A percentile compares a stretch with the other conserved stretches of the same genome.
These are phyloP conservation scores for Andrena dorsata DNA, from an alignment of 2,888 invertebrate genomes.

Conservation along the genomic window DNA sequence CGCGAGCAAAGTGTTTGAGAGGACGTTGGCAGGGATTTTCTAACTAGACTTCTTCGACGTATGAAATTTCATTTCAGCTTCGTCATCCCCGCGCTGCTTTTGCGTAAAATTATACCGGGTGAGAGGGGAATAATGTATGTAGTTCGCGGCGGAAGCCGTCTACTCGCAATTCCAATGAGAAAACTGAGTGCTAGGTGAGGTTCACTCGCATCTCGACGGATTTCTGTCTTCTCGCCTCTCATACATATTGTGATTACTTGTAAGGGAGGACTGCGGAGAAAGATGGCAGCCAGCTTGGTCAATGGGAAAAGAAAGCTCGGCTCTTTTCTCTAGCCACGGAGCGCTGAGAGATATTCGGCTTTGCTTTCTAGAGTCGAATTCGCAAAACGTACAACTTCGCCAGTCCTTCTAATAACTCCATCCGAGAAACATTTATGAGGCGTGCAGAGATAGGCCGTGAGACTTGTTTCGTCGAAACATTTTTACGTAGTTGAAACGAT, in stretches of 20 bases:
- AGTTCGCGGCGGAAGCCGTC: slow-evolving; percentile 74
- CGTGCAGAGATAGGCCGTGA: too few relatives aligned
- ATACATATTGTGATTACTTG: slow-evolving; percentile 84
- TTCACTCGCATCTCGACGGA: slow-evolving; percentile 74
- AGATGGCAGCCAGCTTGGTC: slow-evolving; percentile 33
- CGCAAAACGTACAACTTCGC: too few relatives aligned
- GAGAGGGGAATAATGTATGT: slow-evolving; percentile 77
- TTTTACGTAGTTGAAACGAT: too few relatives aligned
- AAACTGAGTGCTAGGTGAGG: slow-evolving; percentile 77
- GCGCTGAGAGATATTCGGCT: slow-evolving; percentile 9
- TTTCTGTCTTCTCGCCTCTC: slow-evolving; percentile 79
- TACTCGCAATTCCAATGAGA: slow-evolving; percentile 83
- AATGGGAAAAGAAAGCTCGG: slow-evolving; percentile 44
- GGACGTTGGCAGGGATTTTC: neutral
- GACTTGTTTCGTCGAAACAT: too few relatives aligned
- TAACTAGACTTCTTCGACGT: neutral
- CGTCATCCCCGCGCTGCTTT: slow-evolving; percentile 48
- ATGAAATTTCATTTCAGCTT: neutral
- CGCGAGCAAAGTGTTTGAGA: neutral
- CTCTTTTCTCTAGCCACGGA: slow-evolving; percentile 12
- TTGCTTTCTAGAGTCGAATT: neutral
- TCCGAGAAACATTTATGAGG: too few relatives aligned
- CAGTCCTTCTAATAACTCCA: too few relatives aligned
- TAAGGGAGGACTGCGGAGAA: slow-evolving; percentile 52
- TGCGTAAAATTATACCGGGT: slow-evolving; percentile 73